Percentiles rank a stretch among this genome's conserved stretches.
phyloP scores from a whole-genome alignment of 2,888 invertebrate species.

The Fragum sueziense region DNA sequence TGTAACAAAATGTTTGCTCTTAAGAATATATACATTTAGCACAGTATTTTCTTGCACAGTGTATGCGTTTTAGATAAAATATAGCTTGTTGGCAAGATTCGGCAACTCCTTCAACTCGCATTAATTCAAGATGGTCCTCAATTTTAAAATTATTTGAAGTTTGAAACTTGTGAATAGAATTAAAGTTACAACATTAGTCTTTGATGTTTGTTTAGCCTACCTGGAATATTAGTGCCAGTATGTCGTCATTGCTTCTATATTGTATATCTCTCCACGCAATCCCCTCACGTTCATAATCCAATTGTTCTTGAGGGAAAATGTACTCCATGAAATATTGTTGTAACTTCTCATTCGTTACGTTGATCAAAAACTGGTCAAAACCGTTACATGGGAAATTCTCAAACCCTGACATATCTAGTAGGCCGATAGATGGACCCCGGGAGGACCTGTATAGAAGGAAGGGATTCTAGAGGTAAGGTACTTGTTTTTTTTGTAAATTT shows the following conservation, averaged over 20 bases:
- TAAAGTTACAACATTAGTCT: too few species aligned
- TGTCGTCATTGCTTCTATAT: constrained; percentile 70
- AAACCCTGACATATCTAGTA: constrained; percentile 74
- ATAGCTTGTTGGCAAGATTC: too few species aligned
- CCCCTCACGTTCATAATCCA: constrained; percentile 70
- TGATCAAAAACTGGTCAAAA: constrained; percentile 73
- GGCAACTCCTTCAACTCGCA: too few species aligned
- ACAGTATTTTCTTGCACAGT: too few species aligned
- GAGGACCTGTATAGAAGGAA: constrained; percentile 41
- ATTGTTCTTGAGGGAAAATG: constrained; percentile 72
- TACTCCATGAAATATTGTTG: constrained; percentile 77
- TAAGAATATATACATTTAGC: too few species aligned
- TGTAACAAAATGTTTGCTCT: too few species aligned
- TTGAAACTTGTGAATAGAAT: too few species aligned
- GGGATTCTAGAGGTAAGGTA: too few species aligned
- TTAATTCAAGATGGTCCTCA: too few species aligned
- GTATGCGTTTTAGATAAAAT: too few species aligned
- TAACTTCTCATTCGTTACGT: constrained; percentile 71
- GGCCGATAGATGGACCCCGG: constrained; percentile 65
- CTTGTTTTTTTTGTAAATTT: too few species aligned
- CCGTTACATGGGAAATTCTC: constrained; percentile 70
- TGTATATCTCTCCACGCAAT: constrained; percentile 70
- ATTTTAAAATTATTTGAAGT: too few species aligned
- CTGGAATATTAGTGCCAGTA: constrained; percentile 70
- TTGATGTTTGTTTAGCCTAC: constrained; percentile 52